phyloP scores from a whole-genome alignment of 2,113 vertebrate species.

The Buteo buteo region DNA sequence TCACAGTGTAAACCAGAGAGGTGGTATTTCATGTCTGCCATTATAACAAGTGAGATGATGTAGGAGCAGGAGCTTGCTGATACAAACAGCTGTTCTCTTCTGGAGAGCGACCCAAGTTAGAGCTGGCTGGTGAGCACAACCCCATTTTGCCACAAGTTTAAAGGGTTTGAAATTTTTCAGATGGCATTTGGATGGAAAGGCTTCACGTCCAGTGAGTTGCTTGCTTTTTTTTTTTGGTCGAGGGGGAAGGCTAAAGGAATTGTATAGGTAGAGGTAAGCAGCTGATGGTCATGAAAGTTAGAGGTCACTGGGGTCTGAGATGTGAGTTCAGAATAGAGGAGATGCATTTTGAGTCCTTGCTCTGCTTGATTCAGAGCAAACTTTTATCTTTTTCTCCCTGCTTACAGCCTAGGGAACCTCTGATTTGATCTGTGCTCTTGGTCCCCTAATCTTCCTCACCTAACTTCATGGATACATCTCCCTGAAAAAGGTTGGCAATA shows the following conservation, averaged over 20 bases:
- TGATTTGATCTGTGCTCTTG: background rate
- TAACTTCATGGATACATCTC: background rate
- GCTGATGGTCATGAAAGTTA: background rate
- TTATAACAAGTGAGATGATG: background rate
- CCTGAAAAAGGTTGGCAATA: background rate
- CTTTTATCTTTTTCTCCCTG: background rate
- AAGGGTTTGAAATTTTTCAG: background rate
- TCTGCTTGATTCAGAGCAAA: background rate
- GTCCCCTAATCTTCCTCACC: background rate
- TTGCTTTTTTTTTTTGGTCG: rapidly evolving
- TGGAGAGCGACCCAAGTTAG: background rate
- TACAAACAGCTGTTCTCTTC: slow-evolving; percentile 31
- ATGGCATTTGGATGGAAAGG: background rate
- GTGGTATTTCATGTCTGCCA: slow-evolving; percentile 6
- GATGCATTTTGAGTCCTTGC: background rate
- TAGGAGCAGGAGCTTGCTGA: slow-evolving; percentile 16
- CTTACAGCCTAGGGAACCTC: background rate
- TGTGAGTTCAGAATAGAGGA: background rate
- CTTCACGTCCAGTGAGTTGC: background rate
- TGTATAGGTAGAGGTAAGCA: background rate
- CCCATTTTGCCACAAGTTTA: background rate
- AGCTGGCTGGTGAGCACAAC: background rate
- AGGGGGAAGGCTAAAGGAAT: rapidly evolving
- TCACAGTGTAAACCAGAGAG: background rate
- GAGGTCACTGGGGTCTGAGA: background rate